Evolutionary conservation across 2,888 invertebrate genomes (phyloP), one percentile per base, ranked within the genome.

Genomic region (Miltochrista miniata): DNA sequence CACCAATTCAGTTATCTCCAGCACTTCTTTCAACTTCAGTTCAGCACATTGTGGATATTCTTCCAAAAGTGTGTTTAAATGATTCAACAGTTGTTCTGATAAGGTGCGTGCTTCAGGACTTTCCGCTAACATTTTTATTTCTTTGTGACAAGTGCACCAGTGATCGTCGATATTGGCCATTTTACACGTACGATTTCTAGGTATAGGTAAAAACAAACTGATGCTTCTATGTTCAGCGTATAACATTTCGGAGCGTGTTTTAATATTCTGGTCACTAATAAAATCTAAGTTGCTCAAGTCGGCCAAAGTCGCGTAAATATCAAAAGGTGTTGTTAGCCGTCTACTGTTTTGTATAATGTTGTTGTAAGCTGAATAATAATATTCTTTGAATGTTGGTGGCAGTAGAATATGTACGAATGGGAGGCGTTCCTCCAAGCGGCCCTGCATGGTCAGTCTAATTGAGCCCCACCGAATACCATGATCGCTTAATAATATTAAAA

Each of bases 401-500:
- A 97, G 80, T 3, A 94, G 80, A 1, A 96, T 82, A 65, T 95
- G 95, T 31, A 97, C 90, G 59, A 97, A 94, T 0, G 98, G 98
- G 49, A 98, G 92, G 40, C 98, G 93, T 77, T 97, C 98, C 81
- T 98, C 98, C 74, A 98, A 92, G 74, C 95, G 93, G 1, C 97
- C 97, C 83, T 98, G 96, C 81, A 96, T 96, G 0, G 98, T 98
- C 63, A 93, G 92, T 9, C 97, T 93, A 64, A 97, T 97, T 7
- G 92, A 93, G 1, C 98, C 98, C 95, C 96, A 98, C 55, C 98
- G 90, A 52, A 97, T 94, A 0, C 98, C 98, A 74, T 98, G 98
- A 76, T 98, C 98, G 79, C 98, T 98, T 90, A 98, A 91, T 9
- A 97, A 79, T 45, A 97, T 89, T n/a, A 96, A 68, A 38, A 94